Evolutionary conservation across 2,888 invertebrate genomes (phyloP).

Genomic region (Melanargia galathea): DNA sequence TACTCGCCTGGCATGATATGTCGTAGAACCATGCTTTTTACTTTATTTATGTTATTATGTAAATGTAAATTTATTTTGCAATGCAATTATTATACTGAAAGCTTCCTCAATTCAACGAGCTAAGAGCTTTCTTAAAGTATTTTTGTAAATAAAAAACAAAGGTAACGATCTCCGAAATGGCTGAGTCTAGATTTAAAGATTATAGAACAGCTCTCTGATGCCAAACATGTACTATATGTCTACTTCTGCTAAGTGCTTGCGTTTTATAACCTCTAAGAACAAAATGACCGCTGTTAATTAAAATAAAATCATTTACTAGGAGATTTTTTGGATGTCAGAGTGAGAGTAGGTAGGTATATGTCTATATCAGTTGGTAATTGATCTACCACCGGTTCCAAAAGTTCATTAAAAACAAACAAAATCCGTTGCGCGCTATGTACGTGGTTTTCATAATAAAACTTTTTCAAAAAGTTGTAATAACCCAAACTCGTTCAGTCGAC

Average conservation of each 20-base stretch:
- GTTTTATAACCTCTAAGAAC: too few relatives aligned
- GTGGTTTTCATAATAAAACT: background rate
- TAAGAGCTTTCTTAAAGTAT: background rate
- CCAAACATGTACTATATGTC: too few relatives aligned
- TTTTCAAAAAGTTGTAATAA: background rate
- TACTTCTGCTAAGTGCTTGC: too few relatives aligned
- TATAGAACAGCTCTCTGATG: too few relatives aligned
- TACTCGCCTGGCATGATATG: slow-evolving; percentile 6
- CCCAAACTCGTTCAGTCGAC: slow-evolving; percentile 10
- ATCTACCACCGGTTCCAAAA: background rate
- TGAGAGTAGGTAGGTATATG: too few relatives aligned
- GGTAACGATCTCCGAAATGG: too few relatives aligned
- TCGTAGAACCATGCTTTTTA: background rate
- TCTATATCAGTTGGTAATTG: too few relatives aligned
- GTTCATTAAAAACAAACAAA: background rate
- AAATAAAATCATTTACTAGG: too few relatives aligned
- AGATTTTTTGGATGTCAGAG: background rate
- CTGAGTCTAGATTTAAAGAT: too few relatives aligned
- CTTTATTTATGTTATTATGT: background rate
- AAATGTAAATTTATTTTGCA: background rate
- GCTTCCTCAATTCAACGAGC: background rate
- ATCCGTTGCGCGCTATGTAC: background rate
- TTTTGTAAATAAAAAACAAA: background rate
- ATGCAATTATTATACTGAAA: background rate
- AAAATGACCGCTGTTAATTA: too few relatives aligned